These are phyloP conservation scores for Crotalus horridus DNA, from an alignment of 2,113 vertebrate species.

Conservation along the genomic window DNA sequence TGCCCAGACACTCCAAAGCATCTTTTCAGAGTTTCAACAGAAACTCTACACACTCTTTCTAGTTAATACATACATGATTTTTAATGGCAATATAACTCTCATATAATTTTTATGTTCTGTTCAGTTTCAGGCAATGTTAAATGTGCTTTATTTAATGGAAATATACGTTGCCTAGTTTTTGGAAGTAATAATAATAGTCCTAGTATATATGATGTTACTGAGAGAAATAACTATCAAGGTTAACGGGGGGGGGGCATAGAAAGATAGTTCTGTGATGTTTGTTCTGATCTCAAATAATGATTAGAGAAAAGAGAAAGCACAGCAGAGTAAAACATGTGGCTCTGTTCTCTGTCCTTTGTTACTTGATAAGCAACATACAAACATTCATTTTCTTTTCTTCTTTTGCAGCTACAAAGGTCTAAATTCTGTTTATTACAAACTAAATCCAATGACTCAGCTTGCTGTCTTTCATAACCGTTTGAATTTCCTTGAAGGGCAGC, in stretches of 20 bases:
- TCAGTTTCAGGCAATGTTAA: background rate
- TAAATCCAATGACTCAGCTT: background rate
- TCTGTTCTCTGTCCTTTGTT: too few species aligned
- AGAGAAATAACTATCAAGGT: background rate
- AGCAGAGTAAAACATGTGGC: too few species aligned
- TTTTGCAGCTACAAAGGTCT: slow-evolving; percentile 41
- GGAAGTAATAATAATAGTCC: too few species aligned
- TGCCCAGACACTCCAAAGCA: background rate
- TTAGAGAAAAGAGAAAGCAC: background rate
- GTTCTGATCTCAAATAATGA: background rate
- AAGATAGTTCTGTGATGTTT: background rate
- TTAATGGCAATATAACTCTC: background rate
- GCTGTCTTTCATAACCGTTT: slow-evolving; percentile 21
- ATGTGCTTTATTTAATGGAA: background rate
- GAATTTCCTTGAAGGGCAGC: slow-evolving; percentile 32
- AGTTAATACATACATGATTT: background rate
- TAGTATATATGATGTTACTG: background rate
- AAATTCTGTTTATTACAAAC: slow-evolving; percentile 1
- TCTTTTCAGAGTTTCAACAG: background rate
- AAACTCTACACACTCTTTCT: background rate
- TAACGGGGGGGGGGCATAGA: background rate
- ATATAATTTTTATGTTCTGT: background rate
- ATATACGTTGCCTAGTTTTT: background rate
- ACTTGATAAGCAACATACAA: background rate
- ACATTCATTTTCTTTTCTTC: background rate